Base-by-base conservation (phyloP, 2,113 vertebrate species). In the Chaenocephalus aceratus region DNA sequence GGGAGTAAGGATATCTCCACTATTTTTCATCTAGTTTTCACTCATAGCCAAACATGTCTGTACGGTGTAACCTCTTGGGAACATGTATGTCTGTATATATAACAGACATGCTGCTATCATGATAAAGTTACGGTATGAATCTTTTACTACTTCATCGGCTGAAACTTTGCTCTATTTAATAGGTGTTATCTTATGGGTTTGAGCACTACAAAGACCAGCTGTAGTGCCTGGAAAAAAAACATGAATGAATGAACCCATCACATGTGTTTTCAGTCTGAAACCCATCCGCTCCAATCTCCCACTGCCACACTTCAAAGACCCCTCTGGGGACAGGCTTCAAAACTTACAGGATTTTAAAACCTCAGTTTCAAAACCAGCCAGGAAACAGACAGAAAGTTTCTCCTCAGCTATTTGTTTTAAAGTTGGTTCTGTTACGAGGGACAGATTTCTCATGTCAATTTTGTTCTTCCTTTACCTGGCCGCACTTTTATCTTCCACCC, bases 391-490 rank as follows among this genome's bases (percentile, higher is more conserved):
- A n/a, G 69, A 86, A 88, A 88, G 64, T 88, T 89, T 85, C 77
- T 86, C 71, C 82, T 56, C 51, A 61, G 87, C 84, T 71, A 87
- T 88, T 85, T 89, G 80, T 87, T 91, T 89, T 74, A 91, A 92
- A 90, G 83, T 88, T 84, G 72, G 36, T 74, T 72, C 61, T 86
- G 58, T 86, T 90, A 18, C 15, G 9, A 21, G 23, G 51, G 60
- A 52, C 23, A 65, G 67, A 83, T 77, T 87, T 30, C 63, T 82
- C 74, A 11, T 80, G 60, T 79, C 80, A 82, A 86, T 82, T 88
- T 84, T 88, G 68, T 87, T 89, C 79, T 77, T 18, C 71, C 72
- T 78, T 81, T 88, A 79, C 79, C 60, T 86, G 80, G 77, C 77
- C 88, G 73, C 41, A 6, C 86, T 91, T 91, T 88, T 80, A 84